Evolutionary conservation across 2,797 vertebrate genomes (phyloP), one percentile per base, ranked within the genome.

Genomic region (Pangasius djambal): DNA sequence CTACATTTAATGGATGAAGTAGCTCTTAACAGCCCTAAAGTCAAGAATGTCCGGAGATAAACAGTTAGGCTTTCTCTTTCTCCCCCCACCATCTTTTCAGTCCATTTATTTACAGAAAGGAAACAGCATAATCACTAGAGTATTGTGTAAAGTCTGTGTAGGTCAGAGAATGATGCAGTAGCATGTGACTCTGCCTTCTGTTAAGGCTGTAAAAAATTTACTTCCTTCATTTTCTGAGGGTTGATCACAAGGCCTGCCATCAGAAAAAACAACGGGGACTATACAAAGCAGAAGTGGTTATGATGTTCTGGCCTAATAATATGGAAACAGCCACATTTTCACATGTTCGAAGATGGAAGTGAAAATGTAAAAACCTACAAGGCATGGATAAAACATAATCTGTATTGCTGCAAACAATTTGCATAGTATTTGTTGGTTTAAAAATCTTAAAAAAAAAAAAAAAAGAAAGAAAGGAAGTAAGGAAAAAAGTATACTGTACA

Each of bases 171-270:
- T 94, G 92, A 91, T 85, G 79, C 87, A 88, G 28, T 69, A 88
- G 83, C 96, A 96, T 95, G 94, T 96, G 96, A 96, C 92, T 88
- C 74, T 93, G 93, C 94, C 87, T 93, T 92, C 85, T 84, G 88
- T 83, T 69, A 87, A 87, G 83, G 82, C 90, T 88, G 84, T 87
- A 91, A 88, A 84, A 89, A 55, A 86, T 86, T 65, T 78, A 65
- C 57, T 91, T 83, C 61, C 86, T 82, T 88, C 89, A 89, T 75
- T 63, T 88, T 86, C 55, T 89, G 77, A 59, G 22, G 31, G 59
- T 87, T 31, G 15, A 89, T 95, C 92, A 94, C 90, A 91, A 89
- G 93, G 85, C 44, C 61, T 89, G 72, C 89, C 92, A 72, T 55
- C 82, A 91, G 37, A 63, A 28, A 82, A 89, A 77, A 82, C 63